Percentiles rank a stretch among this genome's conserved stretches.
phyloP scores from a whole-genome alignment of 2,797 vertebrate genomes.

The Pachyuromys duprasi region DNA sequence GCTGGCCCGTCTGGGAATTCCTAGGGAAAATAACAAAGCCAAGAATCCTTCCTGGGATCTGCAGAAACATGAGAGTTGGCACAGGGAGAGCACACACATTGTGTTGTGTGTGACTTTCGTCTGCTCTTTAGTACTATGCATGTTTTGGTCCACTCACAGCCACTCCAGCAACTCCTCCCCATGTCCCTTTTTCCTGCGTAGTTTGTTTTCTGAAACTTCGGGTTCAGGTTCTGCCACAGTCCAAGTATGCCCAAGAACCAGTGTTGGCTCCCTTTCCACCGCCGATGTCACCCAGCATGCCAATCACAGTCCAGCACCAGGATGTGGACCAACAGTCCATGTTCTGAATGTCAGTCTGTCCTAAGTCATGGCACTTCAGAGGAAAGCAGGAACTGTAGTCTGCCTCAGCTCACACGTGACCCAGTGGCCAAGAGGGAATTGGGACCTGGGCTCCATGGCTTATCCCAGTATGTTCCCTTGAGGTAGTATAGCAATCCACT shows the following conservation, averaged over 20 bases:
- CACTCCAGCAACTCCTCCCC: neutral
- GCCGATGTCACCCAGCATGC: neutral
- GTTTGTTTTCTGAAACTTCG: constrained; percentile 36
- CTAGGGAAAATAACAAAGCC: neutral
- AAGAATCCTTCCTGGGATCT: neutral
- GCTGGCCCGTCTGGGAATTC: neutral
- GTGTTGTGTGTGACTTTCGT: neutral
- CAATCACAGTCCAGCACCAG: rapidly evolving
- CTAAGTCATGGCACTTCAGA: neutral
- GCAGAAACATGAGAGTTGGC: neutral
- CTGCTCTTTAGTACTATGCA: neutral
- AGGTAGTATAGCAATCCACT: neutral
- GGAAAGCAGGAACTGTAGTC: neutral
- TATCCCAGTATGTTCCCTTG: neutral
- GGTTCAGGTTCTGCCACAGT: constrained; percentile 41
- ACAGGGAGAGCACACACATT: neutral
- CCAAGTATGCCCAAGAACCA: constrained; percentile 52
- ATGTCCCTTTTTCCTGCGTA: neutral
- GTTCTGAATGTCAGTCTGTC: neutral
- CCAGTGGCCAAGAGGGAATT: neutral
- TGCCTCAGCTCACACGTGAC: neutral
- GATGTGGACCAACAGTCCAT: neutral
- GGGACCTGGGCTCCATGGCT: neutral
- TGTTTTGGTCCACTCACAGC: neutral
- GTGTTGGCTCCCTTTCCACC: constrained; percentile 51